These are phyloP conservation scores for Conus ventricosus DNA, from an alignment of 1,140 invertebrate genomes.

Conservation along the genomic window DNA sequence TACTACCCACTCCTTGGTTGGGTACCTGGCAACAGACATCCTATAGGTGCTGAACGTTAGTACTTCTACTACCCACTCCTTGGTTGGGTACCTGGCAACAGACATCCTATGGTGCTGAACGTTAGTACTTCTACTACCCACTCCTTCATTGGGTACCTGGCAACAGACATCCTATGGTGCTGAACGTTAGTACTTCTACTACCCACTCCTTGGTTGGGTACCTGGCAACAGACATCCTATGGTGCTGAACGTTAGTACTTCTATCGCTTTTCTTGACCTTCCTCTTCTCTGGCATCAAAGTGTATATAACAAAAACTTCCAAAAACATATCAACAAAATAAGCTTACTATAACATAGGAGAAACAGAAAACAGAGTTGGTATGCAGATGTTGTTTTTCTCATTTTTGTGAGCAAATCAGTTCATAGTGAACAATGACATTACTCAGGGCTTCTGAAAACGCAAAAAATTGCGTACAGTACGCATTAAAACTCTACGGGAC, in stretches of 20 bases:
- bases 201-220: slow-evolving; percentile 95
- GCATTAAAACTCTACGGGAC: too few relatives aligned
- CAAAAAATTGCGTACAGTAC: too few relatives aligned
- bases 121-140: slow-evolving; percentile 85
- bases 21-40: slow-evolving; percentile 80
- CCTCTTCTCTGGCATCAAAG: background rate
- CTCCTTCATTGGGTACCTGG: slow-evolving; percentile 90
- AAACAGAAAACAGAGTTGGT: too few relatives aligned
- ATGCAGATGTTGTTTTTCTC: background rate
- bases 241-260: slow-evolving; percentile 75
- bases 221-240: slow-evolving; percentile 71
- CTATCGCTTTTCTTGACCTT: slow-evolving; percentile 75
- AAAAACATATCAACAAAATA: too few relatives aligned
- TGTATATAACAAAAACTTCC: too few relatives aligned
- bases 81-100: slow-evolving; percentile 84
- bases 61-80: slow-evolving; percentile 92
- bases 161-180: slow-evolving; percentile 14
- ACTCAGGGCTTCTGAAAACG: too few relatives aligned
- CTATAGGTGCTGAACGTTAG: slow-evolving; percentile 14
- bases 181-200: slow-evolving; percentile 78
- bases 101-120: slow-evolving; percentile 8
- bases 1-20: slow-evolving; percentile 92
- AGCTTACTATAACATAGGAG: too few relatives aligned
- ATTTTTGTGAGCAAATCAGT: background rate
- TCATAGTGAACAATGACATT: too few relatives aligned